Conservation (phyloP, 1,140 invertebrate genomes). For the Drosophila orena region DNA sequence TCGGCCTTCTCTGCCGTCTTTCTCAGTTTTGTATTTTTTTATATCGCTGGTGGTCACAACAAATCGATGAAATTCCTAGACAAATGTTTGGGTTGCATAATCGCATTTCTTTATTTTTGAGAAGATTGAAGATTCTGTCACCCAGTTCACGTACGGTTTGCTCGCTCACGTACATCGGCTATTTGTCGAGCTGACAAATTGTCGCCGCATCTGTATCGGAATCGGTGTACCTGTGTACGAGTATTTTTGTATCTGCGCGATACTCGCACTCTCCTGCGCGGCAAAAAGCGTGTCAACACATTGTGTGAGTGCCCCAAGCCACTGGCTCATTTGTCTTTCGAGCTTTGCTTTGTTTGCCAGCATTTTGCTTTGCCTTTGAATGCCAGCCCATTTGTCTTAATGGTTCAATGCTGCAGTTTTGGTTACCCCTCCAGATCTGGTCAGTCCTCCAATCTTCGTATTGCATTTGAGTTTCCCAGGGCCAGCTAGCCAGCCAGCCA, state of each 20-base stretch:
- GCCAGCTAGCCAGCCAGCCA: not conserved
- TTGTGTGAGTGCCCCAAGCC: constrained; percentile 57
- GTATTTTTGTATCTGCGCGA: constrained; percentile 54
- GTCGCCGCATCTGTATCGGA: constrained; percentile 43
- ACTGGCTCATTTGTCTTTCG: constrained; percentile 73
- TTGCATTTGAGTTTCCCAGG: constrained; percentile 41
- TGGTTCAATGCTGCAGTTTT: constrained; percentile 60
- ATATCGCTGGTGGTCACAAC: constrained; percentile 45
- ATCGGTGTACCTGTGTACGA: constrained; percentile 32
- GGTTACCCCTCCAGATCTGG: not conserved
- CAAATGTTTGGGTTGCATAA: constrained; percentile 52
- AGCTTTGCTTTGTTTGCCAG: constrained; percentile 54
- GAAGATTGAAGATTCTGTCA: constrained; percentile 56
- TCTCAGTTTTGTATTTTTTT: constrained; percentile 12
- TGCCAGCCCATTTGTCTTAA: constrained; percentile 69
- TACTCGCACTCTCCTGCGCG: constrained; percentile 36
- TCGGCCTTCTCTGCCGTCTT: constrained; percentile 43
- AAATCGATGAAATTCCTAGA: constrained; percentile 55
- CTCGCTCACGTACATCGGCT: constrained; percentile 64
- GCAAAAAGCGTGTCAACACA: constrained; percentile 77
- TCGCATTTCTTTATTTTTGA: constrained; percentile 38
- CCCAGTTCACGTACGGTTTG: constrained; percentile 71
- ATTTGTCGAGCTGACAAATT: constrained; percentile 76
- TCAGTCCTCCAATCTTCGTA: constrained; percentile 23
- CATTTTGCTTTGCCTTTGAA: constrained; percentile 53